Evolutionary conservation across 1,140 invertebrate genomes (phyloP), one percentile per base, ranked within the genome.

Genomic region (Zaprionus davidi): DNA sequence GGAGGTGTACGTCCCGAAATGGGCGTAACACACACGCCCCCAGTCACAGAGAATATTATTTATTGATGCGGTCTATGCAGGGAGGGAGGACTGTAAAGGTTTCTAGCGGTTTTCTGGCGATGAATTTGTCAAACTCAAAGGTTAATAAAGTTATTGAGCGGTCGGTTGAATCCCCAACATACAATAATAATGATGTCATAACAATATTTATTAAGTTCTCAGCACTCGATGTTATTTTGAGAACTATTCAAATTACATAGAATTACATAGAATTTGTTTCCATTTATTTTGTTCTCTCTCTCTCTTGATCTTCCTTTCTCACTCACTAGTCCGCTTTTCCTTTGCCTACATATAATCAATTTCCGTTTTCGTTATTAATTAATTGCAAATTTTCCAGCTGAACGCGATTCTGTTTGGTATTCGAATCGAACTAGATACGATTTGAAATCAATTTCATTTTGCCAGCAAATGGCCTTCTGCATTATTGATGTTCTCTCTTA

Each of bases 301-400:
- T 44, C n/a, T 17, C 15, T 41, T 0, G 24, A 24, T 5, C 24
- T 26, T 26, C 5, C 2, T 5, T 38, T 38, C 36, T 15, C 13
- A 0, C 36, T 5, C 4, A 5, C 36, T 15, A 38, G 13, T 38
- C 3, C 15, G 38, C 7, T 6, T 17, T 46, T 2, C 17, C 17
- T 46, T 46, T 17, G 41, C 3, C 9, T 46, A 9, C 46, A 72
- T 44, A 60, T 49, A 63, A 71, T 71, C 59, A 79, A 71, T 81
- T 81, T 81, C 64, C 72, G 63, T 64, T 67, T 68, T 71, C 65
- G 72, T 81, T 79, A 51, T 58, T 71, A 64, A 76, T 81, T 81
- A 81, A 76, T 81, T 76, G 38, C 58, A 68, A 65, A 81, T 81
- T 81, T 79, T 81, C 67, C 72, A 76, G 63, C 68, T 71, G 72